Conservation (phyloP, 2,113 vertebrate species). For the Monarcha castaneiventris region DNA sequence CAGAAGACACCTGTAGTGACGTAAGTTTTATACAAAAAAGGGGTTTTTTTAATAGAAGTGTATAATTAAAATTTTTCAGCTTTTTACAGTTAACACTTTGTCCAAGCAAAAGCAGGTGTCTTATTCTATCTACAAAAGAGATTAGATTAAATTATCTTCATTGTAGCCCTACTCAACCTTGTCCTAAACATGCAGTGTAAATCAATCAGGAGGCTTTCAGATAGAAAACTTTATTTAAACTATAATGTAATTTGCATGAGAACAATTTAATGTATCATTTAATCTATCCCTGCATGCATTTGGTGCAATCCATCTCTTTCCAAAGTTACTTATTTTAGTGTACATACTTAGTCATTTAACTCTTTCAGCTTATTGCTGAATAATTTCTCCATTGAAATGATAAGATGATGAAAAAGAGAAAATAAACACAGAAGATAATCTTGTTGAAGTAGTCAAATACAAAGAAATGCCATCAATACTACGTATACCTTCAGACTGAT, state of each 20-base stretch:
- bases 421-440: neutral
- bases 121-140: neutral
- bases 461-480: neutral
- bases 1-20: neutral
- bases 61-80: neutral
- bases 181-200: neutral
- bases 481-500: neutral
- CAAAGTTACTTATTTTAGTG: neutral
- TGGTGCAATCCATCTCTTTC: neutral
- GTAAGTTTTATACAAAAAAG: neutral
- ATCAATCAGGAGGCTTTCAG: neutral
- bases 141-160: neutral
- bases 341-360: neutral
- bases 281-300: neutral
- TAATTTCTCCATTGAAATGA: neutral
- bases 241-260: neutral
- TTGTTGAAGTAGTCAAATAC: neutral
- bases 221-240: neutral
- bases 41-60: neutral
- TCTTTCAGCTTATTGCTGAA: neutral
- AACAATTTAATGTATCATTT: neutral
- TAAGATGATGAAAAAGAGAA: neutral
- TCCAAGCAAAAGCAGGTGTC: neutral
- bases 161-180: neutral
- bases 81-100: neutral